Conservation (phyloP, 2,888 invertebrate species). For the Eledona agricola region DNA sequence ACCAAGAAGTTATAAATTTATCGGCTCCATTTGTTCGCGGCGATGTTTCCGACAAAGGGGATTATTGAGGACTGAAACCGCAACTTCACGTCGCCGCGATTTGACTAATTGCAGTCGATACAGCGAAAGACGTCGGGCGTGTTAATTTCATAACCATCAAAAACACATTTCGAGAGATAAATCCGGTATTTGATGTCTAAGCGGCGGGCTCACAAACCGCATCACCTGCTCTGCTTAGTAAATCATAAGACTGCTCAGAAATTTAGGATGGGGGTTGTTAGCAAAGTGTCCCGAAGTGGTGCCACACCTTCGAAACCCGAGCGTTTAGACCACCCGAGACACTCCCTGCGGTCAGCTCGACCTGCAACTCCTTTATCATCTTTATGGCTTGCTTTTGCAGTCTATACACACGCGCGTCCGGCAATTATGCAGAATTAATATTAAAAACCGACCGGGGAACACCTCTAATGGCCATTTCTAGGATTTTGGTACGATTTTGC, state of each 20-base stretch:
- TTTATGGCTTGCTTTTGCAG: slow-evolving; percentile 36
- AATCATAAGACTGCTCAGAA: slow-evolving; percentile 26
- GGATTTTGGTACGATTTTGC: no score
- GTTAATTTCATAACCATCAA: slow-evolving; percentile 11
- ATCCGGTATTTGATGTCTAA: slow-evolving; percentile 24
- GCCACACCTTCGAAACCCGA: slow-evolving; percentile 28
- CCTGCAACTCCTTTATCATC: slow-evolving; percentile 32
- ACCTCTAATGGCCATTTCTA: no score
- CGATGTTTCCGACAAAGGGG: slow-evolving; percentile 8
- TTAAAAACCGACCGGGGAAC: slow-evolving; percentile 35
- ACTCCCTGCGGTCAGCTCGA: slow-evolving; percentile 35
- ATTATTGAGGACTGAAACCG: slow-evolving; percentile 9
- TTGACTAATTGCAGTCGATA: slow-evolving; percentile 19
- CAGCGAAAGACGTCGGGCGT: slow-evolving; percentile 4
- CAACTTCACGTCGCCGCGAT: slow-evolving; percentile 7
- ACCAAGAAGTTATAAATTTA: slow-evolving; percentile 23
- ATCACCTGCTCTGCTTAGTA: slow-evolving; percentile 25
- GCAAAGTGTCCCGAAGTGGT: slow-evolving; percentile 28
- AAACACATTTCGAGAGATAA: slow-evolving; percentile 2
- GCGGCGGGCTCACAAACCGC: slow-evolving; percentile 16
- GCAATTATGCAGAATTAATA: slow-evolving; percentile 36
- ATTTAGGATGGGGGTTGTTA: slow-evolving; percentile 22
- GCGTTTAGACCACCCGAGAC: slow-evolving; percentile 29
- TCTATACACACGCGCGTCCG: slow-evolving; percentile 30
- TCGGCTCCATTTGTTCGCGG: slow-evolving; percentile 9